Percentiles rank a stretch among this genome's conserved stretches.
Evolutionary conservation across 2,888 invertebrate species (phyloP).

Genomic region (Saturnia japonica): DNA sequence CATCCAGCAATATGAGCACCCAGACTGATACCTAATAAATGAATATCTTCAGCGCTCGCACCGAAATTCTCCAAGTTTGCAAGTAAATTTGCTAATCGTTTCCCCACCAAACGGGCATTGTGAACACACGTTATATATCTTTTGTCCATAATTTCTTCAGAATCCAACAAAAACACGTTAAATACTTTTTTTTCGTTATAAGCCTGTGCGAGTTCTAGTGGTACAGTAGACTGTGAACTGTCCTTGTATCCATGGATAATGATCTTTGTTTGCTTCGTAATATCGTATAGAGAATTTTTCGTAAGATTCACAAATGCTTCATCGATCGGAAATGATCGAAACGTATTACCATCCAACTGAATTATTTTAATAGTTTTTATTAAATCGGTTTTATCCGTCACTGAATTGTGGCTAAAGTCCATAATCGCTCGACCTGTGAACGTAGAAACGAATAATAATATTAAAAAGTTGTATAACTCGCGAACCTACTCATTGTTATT

Average conservation of each 20-base stretch:
- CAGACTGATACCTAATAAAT: slow-evolving; percentile 82
- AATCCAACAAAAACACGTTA: slow-evolving; percentile 73
- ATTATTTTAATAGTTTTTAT: slow-evolving; percentile 70
- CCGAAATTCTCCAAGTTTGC: slow-evolving; percentile 71
- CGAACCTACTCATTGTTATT: slow-evolving; percentile 6
- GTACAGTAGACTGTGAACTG: slow-evolving; percentile 68
- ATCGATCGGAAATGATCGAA: slow-evolving; percentile 61
- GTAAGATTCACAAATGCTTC: slow-evolving; percentile 62
- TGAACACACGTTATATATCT: slow-evolving; percentile 71
- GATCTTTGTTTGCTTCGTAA: slow-evolving; percentile 73
- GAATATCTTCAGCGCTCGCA: slow-evolving; percentile 73
- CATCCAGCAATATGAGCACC: slow-evolving; percentile 82
- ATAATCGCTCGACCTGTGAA: slow-evolving; percentile 73
- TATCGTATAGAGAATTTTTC: slow-evolving; percentile 62
- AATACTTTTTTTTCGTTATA: slow-evolving; percentile 73
- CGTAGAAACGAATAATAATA: slow-evolving; percentile 18
- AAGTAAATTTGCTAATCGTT: slow-evolving; percentile 77
- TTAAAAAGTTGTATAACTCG: background rate
- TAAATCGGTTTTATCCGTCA: slow-evolving; percentile 56
- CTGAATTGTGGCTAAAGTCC: slow-evolving; percentile 62
- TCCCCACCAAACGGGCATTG: slow-evolving; percentile 74
- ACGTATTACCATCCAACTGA: slow-evolving; percentile 51
- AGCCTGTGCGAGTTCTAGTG: slow-evolving; percentile 65
- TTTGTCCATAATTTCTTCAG: slow-evolving; percentile 69
- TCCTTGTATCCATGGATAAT: slow-evolving; percentile 77